A percentile compares a stretch with the other conserved stretches of the same genome.
These are phyloP conservation scores for Lepidostoma basale DNA, from an alignment of 1,140 invertebrate species.

Conservation along the genomic window DNA sequence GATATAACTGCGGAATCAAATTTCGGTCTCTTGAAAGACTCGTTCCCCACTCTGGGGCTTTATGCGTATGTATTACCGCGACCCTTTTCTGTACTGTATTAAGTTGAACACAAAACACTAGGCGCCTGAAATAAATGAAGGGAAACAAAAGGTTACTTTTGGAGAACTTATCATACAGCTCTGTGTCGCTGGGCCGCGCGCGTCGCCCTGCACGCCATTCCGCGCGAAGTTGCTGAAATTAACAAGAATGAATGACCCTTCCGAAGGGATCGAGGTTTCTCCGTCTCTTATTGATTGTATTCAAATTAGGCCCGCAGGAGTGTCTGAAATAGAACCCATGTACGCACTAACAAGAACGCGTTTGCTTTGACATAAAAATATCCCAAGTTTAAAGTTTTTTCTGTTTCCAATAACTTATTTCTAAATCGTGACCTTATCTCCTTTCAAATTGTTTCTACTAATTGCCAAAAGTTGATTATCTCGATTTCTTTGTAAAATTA, in stretches of 20 bases:
- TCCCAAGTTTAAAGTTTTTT: too few relatives aligned
- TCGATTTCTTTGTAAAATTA: too few relatives aligned
- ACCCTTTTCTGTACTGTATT: conserved; percentile 4
- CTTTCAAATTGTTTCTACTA: too few relatives aligned
- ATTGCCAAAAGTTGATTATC: too few relatives aligned
- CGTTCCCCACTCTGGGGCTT: background rate
- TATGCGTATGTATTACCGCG: conserved; percentile 20
- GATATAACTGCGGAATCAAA: conserved; percentile 17
- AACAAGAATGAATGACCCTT: conserved; percentile 15
- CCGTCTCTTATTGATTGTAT: conserved; percentile 20
- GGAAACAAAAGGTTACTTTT: conserved; percentile 8
- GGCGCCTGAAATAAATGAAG: conserved; percentile 27
- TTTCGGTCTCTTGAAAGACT: conserved; percentile 20
- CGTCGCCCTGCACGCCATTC: background rate
- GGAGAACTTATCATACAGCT: conserved; percentile 28
- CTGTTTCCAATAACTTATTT: too few relatives aligned
- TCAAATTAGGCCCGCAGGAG: background rate
- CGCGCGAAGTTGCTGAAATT: conserved; percentile 16
- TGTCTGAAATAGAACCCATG: too few relatives aligned
- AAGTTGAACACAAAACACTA: conserved; percentile 20
- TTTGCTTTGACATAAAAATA: too few relatives aligned
- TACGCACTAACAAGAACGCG: too few relatives aligned
- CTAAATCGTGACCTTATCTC: too few relatives aligned
- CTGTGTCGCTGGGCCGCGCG: background rate
- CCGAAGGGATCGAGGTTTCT: background rate